These are phyloP conservation scores for Typhlomys cinereus DNA, from an alignment of 2,113 vertebrate genomes.

Conservation along the genomic window DNA sequence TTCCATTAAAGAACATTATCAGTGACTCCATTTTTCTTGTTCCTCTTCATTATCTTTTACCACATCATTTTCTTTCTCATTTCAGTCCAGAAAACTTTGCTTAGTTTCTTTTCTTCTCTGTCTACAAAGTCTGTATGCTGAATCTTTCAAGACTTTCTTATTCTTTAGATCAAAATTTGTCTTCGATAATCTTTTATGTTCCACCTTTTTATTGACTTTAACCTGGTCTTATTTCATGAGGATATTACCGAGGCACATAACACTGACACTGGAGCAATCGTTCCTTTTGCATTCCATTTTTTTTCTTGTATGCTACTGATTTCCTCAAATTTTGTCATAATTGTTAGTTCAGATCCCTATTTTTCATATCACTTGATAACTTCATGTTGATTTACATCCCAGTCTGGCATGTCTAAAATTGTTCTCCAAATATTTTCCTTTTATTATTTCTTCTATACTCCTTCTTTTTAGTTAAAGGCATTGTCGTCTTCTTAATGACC, in stretches of 20 bases:
- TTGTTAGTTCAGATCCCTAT: not conserved
- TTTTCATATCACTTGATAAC: not conserved
- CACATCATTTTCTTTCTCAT: constrained; percentile 84
- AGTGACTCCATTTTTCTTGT: constrained; percentile 84
- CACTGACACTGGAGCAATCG: not conserved
- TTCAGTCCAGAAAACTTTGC: constrained; percentile 91
- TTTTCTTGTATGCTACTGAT: not conserved
- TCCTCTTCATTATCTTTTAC: constrained; percentile 83
- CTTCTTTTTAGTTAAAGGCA: not conserved
- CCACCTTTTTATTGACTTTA: constrained; percentile 90
- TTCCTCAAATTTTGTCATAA: not conserved
- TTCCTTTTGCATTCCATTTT: not conserved
- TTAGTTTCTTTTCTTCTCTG: constrained; percentile 91
- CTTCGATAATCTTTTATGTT: constrained; percentile 94
- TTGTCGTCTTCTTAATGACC: not conserved
- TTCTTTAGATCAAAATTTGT: constrained; percentile 97
- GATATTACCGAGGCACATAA: constrained; percentile 90
- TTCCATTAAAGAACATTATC: constrained; percentile 95
- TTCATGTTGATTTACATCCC: not conserved
- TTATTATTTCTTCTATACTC: not conserved
- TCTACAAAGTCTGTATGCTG: constrained; percentile 82
- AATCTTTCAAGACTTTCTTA: constrained; percentile 95
- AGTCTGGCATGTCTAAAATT: not conserved
- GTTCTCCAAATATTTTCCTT: not conserved
- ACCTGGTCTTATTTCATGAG: constrained; percentile 91